A percentile compares a stretch with the other conserved stretches of the same genome.
phyloP scores from a whole-genome alignment of 2,888 invertebrate species.

The Himalopsyche kuldschensis region DNA sequence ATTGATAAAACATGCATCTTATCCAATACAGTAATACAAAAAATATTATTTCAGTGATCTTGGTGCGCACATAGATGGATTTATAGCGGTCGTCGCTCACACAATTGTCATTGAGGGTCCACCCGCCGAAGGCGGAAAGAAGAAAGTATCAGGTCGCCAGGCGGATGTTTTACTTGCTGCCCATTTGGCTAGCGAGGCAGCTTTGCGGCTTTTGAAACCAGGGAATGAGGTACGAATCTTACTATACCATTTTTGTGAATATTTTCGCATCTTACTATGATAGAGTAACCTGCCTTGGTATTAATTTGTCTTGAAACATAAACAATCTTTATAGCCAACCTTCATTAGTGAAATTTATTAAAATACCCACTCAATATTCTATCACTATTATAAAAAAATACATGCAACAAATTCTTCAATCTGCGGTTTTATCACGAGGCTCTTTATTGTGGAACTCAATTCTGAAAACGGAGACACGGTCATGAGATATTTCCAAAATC shows the following conservation, averaged over 20 bases:
- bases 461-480: no score
- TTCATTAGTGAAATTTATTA: no score
- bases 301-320: no score
- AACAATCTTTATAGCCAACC: no score
- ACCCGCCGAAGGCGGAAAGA: slow-evolving; percentile 52
- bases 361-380: no score
- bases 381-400: no score
- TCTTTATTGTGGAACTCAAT: no score
- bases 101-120: slow-evolving; percentile 86
- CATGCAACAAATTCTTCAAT: no score
- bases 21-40: neutral
- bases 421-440: no score
- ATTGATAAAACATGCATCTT: neutral
- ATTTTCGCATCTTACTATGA: no score
- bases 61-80: slow-evolving; percentile 98
- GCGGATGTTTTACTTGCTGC: slow-evolving; percentile 97
- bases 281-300: no score
- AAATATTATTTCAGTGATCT: slow-evolving; percentile 75
- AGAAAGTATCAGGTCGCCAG: slow-evolving; percentile 81
- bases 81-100: slow-evolving; percentile 97
- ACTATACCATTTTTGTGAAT: neutral
- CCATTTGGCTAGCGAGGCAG: slow-evolving; percentile 93
- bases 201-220: slow-evolving; percentile 87
- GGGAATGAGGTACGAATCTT: slow-evolving; percentile 74
- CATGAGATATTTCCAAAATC: no score